Evolutionary conservation across 2,888 invertebrate genomes (phyloP), one percentile per base, ranked within the genome.

Genomic region (Brachypalpus laphriformis): DNA sequence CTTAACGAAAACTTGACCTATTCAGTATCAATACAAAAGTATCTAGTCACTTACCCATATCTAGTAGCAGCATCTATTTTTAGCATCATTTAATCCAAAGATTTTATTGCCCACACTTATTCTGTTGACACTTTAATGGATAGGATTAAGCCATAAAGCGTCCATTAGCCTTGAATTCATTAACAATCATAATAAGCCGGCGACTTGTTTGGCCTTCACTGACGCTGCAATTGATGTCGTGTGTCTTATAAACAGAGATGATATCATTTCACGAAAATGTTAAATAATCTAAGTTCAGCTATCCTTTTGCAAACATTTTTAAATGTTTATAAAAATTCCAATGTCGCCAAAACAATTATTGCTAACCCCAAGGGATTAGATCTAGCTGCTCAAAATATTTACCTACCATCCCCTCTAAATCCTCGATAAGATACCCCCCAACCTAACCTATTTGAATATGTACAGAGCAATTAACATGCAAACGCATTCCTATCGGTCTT

Each of bases 211-310:
- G 57, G 49, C 74, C 63, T 74, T 18, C 63, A 18, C 11, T 34
- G 22, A 9, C 40, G 40, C 49, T 77, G 77, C 77, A 77, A 45
- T 57, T 51, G 20, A 42, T 34, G 42, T 9, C 6, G 6, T 18
- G 47, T 56, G 2, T 45, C 42, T 63, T 3, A 34, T 25, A 45
- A 65, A 25, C 45, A 66, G 51, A 20, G 9, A 42, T 77, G 77
- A 77, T 42, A 68, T 77, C 68, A 77, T 54, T 42, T 8, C 3
- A 34, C 51, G n/a, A 61, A 51, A 68, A 77, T 61, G 20, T 16
- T 37, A n/a, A 34, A 14, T 22, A 42, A 9, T 37, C 34, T 47
- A 18, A 7, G 22, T 45, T 42, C 7, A 42, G 42, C 31, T 61
- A 51, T 74, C 74, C 6, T 6, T 42, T 9, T 1, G 20, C 45